Percentiles rank a stretch among this genome's conserved stretches.
These are phyloP conservation scores for Phallusia fumigata DNA, from an alignment of 23 tunicate genomes.

Conservation along the genomic window DNA sequence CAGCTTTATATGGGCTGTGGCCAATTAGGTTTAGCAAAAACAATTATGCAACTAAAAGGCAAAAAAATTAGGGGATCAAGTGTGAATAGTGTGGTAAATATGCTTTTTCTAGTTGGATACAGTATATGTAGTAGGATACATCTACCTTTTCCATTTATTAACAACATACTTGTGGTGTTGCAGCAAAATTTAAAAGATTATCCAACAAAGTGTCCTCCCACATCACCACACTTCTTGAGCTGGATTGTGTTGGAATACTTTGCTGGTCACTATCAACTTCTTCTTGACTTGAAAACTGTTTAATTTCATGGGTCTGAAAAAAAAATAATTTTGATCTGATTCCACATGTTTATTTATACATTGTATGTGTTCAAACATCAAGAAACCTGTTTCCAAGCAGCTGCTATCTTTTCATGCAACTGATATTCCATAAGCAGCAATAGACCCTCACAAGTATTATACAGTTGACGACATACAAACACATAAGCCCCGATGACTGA, in stretches of 20 bases:
- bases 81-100: too few species aligned
- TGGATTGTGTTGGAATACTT: conserved; percentile 66
- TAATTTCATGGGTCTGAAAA: background rate
- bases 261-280: conserved; percentile 25
- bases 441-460: conserved; percentile 87
- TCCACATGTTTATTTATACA: too few species aligned
- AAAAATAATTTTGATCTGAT: too few species aligned
- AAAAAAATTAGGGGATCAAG: too few species aligned
- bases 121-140: too few species aligned
- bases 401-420: conserved; percentile 67
- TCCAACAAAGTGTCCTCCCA: conserved; percentile 85
- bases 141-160: too few species aligned
- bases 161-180: conserved; percentile 78
- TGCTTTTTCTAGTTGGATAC: too few species aligned
- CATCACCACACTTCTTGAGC: conserved; percentile 38
- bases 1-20: too few species aligned
- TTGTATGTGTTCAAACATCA: too few species aligned
- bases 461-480: conserved; percentile 87
- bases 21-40: too few species aligned
- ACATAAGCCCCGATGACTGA: conserved; percentile 65
- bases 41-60: too few species aligned
- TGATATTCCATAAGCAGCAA: conserved; percentile 56
- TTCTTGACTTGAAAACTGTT: background rate
- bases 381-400: conserved; percentile 85
- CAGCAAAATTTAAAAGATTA: conserved; percentile 90